Evolutionary conservation across 2,888 invertebrate species (phyloP).

Genomic region (Ornithoptera alexandrae): DNA sequence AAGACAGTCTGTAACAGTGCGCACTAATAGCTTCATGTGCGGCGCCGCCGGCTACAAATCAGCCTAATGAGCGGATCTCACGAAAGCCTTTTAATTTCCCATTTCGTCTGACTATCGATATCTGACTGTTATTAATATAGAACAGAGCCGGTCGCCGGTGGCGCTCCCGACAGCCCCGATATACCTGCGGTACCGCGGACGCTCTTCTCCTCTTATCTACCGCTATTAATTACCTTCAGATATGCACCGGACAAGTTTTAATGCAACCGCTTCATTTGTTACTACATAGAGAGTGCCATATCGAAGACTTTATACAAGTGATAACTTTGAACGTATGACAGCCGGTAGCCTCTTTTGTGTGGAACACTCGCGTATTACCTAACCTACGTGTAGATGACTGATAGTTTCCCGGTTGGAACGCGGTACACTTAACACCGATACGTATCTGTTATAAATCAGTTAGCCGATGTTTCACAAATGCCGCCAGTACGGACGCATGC

Average conservation of each 20-base stretch:
- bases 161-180: constrained; percentile 68
- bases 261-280: constrained; percentile 79
- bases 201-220: constrained; percentile 70
- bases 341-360: constrained; percentile 40
- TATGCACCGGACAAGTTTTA: constrained; percentile 77
- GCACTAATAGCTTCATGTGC: constrained; percentile 72
- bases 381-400: constrained; percentile 47
- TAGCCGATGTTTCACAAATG: constrained; percentile 56
- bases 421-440: constrained; percentile 57
- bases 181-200: constrained; percentile 61
- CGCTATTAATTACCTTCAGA: constrained; percentile 76
- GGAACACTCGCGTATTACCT: constrained; percentile 31
- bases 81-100: constrained; percentile 79
- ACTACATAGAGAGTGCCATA: constrained; percentile 68
- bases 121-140: constrained; percentile 76
- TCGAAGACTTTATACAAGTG: constrained; percentile 64
- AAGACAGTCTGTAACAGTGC: constrained; percentile 63
- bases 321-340: constrained; percentile 66
- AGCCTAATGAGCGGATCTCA: constrained; percentile 73
- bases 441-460: constrained; percentile 62
- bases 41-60: constrained; percentile 72
- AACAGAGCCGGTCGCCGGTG: constrained; percentile 58
- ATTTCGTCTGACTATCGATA: constrained; percentile 74
- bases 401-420: constrained; percentile 53
- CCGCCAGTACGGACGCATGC: constrained; percentile 52